Evolutionary conservation across 2,888 invertebrate genomes (phyloP).

Genomic region (Amblyjoppa fuscipennis): DNA sequence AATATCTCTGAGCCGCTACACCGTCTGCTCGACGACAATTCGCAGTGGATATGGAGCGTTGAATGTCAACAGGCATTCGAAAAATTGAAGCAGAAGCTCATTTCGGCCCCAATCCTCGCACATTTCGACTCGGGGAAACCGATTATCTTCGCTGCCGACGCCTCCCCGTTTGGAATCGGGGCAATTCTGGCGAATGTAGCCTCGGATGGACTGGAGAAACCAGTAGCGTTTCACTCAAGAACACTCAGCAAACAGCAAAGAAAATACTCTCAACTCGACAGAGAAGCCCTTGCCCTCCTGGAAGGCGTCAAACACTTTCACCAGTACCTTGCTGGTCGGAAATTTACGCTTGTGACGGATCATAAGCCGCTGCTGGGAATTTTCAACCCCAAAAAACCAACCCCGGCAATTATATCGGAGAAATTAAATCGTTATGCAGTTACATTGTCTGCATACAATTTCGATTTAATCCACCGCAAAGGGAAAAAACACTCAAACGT

Average conservation of each 20-base stretch:
- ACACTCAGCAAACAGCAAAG: conserved; percentile 62
- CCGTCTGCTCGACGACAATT: conserved; percentile 15
- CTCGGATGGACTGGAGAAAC: conserved; percentile 62
- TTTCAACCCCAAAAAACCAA: conserved; percentile 42
- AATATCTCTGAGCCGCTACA: conserved; percentile 24
- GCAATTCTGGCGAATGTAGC: conserved; percentile 71
- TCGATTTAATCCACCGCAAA: conserved; percentile 27
- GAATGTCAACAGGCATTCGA: conserved; percentile 73
- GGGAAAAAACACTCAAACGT: conserved; percentile 38
- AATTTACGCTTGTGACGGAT: conserved; percentile 78
- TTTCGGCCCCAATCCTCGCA: conserved; percentile 51
- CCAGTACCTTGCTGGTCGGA: conserved; percentile 68
- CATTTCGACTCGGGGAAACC: conserved; percentile 66
- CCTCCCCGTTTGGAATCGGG: conserved; percentile 78
- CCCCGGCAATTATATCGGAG: conserved; percentile 53
- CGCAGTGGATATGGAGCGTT: conserved; percentile 55
- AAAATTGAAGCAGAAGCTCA: conserved; percentile 56
- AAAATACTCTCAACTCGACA: conserved; percentile 71
- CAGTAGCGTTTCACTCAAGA: conserved; percentile 67
- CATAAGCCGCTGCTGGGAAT: conserved; percentile 76
- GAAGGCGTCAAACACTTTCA: conserved; percentile 68
- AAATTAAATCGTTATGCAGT: conserved; percentile 35
- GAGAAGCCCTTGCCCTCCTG: conserved; percentile 71
- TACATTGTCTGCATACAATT: conserved; percentile 33
- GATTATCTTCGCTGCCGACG: conserved; percentile 80